These are phyloP conservation scores for Drosophila murphyi DNA, from an alignment of 1,140 invertebrate genomes.

Conservation along the genomic window DNA sequence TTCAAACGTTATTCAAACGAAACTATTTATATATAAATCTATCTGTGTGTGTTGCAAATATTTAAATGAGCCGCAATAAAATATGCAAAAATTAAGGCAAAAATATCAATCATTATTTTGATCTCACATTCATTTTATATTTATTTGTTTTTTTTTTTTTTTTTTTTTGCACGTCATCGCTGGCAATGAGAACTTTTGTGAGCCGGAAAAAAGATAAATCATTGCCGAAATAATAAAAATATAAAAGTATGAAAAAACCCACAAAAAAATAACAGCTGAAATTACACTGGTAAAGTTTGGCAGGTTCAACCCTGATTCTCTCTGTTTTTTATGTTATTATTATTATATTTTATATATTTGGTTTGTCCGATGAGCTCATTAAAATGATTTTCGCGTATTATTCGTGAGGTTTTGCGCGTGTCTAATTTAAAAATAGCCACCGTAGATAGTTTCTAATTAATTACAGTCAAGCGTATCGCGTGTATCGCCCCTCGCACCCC, in stretches of 20 bases:
- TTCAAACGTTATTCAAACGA: not conserved
- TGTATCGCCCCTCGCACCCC: slow-evolving; percentile 8
- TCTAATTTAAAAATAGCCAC: slow-evolving; percentile 29
- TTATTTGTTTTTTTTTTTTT: not conserved
- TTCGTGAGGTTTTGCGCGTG: slow-evolving; percentile 27
- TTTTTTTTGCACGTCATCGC: slow-evolving; percentile 47
- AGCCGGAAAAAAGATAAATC: slow-evolving; percentile 39
- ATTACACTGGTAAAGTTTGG: not conserved
- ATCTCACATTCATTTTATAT: slow-evolving; percentile 8
- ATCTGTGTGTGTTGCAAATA: not conserved
- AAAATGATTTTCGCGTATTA: slow-evolving; percentile 58
- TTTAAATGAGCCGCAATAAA: slow-evolving; percentile 41
- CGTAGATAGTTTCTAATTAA: slow-evolving; percentile 43
- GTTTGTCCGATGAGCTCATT: slow-evolving; percentile 64
- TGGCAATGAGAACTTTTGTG: slow-evolving; percentile 33
- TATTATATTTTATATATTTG: not conserved
- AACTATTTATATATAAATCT: slow-evolving; percentile 4
- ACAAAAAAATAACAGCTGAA: not conserved
- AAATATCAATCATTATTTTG: slow-evolving; percentile 38
- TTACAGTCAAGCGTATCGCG: slow-evolving; percentile 42
- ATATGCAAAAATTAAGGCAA: slow-evolving; percentile 18
- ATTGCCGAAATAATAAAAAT: slow-evolving; percentile 19
- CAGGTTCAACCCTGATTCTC: slow-evolving; percentile 1
- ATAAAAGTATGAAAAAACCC: not conserved
- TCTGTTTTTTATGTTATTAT: slow-evolving; percentile 1